These are phyloP conservation scores for Mustela lutreola DNA, from an alignment of 2,113 vertebrate species.

Conservation along the genomic window DNA sequence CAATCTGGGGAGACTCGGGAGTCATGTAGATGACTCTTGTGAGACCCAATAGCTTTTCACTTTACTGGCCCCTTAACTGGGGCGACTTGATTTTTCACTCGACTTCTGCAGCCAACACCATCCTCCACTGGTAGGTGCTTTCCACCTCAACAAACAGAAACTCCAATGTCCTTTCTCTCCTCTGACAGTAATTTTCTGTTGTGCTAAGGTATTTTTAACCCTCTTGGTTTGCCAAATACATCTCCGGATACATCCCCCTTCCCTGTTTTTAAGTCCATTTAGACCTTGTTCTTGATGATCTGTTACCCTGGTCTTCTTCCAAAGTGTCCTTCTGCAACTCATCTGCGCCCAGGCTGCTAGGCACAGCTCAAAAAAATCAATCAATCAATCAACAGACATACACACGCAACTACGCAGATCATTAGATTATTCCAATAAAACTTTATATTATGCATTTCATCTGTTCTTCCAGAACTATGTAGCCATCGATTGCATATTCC, in stretches of 20 bases:
- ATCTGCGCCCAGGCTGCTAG: not conserved
- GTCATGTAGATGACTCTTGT: not conserved
- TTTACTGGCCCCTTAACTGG: not conserved
- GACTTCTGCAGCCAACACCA: not conserved
- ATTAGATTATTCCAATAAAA: not conserved
- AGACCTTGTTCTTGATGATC: not conserved
- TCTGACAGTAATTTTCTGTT: not conserved
- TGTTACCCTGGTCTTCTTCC: not conserved
- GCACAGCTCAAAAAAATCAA: not conserved
- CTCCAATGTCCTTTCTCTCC: not conserved
- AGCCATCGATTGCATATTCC: not conserved
- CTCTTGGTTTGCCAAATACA: not conserved
- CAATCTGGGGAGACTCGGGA: not conserved
- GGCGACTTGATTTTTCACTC: not conserved
- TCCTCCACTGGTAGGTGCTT: not conserved
- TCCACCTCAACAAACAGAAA: not conserved
- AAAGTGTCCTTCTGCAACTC: not conserved
- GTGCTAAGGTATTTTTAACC: not conserved
- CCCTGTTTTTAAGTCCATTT: not conserved
- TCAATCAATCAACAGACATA: not conserved
- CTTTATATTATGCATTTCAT: not conserved
- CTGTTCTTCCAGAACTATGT: not conserved
- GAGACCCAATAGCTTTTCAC: not conserved
- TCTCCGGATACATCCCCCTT: not conserved
- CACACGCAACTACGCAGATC: not conserved